Percentiles rank a stretch among this genome's conserved stretches.
Conservation (phyloP, 2,113 vertebrate genomes). For the Castor canadensis region DNA sequence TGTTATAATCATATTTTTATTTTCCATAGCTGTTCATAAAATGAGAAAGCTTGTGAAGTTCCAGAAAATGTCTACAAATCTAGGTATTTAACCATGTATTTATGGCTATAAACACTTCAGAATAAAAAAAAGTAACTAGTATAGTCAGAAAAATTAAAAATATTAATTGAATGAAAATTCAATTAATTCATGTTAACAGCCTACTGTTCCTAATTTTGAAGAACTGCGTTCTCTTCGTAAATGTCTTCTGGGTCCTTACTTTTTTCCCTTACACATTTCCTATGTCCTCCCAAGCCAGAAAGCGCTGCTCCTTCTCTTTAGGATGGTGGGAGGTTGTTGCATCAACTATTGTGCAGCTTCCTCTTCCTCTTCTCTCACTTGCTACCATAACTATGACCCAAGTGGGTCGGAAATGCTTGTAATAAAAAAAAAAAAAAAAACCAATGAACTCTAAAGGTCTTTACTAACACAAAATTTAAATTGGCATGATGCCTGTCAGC, state of each 20-base stretch:
- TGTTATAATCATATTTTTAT: conserved; percentile 18
- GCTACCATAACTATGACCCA: background rate
- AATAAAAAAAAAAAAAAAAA: background rate
- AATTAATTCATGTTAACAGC: background rate
- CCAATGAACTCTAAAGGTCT: background rate
- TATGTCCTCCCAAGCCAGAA: background rate
- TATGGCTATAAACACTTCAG: conserved; percentile 20
- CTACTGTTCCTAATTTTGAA: conserved; percentile 1
- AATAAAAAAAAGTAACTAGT: conserved; percentile 11
- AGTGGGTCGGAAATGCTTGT: background rate
- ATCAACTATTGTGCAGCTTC: background rate
- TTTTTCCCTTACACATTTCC: background rate
- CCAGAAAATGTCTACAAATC: background rate
- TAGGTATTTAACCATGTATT: background rate
- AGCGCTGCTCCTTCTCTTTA: background rate
- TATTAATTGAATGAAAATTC: background rate
- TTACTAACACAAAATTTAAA: background rate
- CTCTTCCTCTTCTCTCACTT: background rate
- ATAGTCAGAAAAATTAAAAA: background rate
- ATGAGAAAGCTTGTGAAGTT: conserved; percentile 1
- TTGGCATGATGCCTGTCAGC: background rate
- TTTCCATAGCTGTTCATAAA: conserved; percentile 4
- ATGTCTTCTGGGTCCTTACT: too few relatives aligned
- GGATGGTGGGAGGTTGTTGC: background rate
- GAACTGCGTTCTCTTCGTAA: background rate